Evolutionary conservation across 2,888 invertebrate species (phyloP).

Genomic region (Aproaerema taeniolella): DNA sequence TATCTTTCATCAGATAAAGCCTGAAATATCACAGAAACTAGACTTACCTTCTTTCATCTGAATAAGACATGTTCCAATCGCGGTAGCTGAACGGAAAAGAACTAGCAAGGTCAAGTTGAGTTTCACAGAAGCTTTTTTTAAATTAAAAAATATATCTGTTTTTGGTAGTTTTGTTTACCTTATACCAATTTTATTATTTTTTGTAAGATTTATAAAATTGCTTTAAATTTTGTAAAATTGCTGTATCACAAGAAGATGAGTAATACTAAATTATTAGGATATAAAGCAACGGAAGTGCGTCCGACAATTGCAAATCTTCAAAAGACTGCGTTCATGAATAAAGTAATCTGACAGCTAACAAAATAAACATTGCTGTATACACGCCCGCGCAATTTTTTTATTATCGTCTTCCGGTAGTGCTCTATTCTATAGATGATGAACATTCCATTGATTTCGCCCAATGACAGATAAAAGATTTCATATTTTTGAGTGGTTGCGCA

Average conservation of each 20-base stretch:
- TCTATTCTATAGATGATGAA: too few species aligned
- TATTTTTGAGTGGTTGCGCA: too few species aligned
- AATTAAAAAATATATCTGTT: slow-evolving; percentile 24
- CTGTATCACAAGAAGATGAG: slow-evolving; percentile 32
- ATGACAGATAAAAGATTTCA: too few species aligned
- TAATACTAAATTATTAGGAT: slow-evolving; percentile 46
- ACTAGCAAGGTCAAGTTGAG: slow-evolving; percentile 78
- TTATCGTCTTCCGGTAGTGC: too few species aligned
- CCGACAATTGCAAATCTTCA: slow-evolving; percentile 25
- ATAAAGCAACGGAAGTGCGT: slow-evolving; percentile 60
- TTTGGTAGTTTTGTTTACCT: slow-evolving; percentile 14
- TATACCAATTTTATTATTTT: slow-evolving; percentile 37
- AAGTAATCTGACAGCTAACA: too few species aligned
- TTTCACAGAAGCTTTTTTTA: slow-evolving; percentile 57
- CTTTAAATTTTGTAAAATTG: slow-evolving; percentile 26
- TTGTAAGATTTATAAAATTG: slow-evolving; percentile 37
- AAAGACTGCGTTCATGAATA: slow-evolving; percentile 5
- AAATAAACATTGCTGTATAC: too few species aligned
- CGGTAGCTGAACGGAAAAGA: slow-evolving; percentile 86
- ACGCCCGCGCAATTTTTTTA: too few species aligned
- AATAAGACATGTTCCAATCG: slow-evolving; percentile 90
- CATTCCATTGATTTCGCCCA: too few species aligned
- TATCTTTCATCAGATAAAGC: slow-evolving; percentile 32
- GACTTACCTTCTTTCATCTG: slow-evolving; percentile 89
- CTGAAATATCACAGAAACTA: slow-evolving; percentile 44